Conservation (phyloP, 2,113 vertebrate species). For the Ploceus nigricollis region DNA sequence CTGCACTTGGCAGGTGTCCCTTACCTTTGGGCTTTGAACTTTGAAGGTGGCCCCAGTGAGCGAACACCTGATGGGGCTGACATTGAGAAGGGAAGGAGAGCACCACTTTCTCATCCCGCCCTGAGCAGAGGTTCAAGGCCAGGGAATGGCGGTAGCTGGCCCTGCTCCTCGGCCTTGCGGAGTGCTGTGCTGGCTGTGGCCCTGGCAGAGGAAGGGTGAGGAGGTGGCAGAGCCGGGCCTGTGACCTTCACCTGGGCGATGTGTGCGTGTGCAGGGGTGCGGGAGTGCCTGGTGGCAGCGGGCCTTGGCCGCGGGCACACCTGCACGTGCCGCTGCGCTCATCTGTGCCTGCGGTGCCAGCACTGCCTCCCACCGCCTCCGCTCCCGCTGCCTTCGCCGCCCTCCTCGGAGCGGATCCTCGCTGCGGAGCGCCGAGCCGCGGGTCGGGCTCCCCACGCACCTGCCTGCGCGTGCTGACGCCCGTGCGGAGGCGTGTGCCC, state of each 20-base stretch:
- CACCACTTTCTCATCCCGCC: not conserved
- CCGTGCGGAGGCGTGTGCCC: not conserved
- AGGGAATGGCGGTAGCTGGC: not conserved
- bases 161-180: accelerated
- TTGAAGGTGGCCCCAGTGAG: not conserved
- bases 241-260: not conserved
- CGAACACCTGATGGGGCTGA: not conserved
- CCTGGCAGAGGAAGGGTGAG: not conserved
- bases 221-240: not conserved
- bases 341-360: not conserved
- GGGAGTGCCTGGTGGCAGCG: not conserved
- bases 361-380: not conserved
- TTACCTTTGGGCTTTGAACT: not conserved
- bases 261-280: accelerated
- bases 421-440: accelerated
- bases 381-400: not conserved
- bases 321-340: not conserved
- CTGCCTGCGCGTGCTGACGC: not conserved
- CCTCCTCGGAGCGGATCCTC: accelerated
- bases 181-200: not conserved
- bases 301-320: not conserved
- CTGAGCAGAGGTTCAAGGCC: not conserved
- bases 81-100: not conserved
- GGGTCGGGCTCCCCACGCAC: not conserved
- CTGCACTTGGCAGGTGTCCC: not conserved